Evolutionary conservation across 2,888 invertebrate species (phyloP).

Genomic region (Drosophila setosimentum): DNA sequence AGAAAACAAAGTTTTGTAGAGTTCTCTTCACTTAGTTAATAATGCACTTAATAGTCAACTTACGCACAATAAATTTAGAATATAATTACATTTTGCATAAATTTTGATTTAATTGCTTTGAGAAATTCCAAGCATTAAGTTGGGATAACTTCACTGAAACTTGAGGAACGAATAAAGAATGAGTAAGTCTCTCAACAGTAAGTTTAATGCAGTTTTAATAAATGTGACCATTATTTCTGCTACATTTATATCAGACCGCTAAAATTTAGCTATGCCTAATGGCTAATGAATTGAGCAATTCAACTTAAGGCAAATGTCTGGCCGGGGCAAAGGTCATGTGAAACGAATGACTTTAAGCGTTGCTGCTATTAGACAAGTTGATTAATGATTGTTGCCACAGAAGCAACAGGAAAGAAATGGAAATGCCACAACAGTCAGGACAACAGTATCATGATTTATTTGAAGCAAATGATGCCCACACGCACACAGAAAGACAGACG

Average conservation of each 20-base stretch:
- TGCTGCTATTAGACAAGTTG: constrained; percentile 50
- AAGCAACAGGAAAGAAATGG: constrained; percentile 54
- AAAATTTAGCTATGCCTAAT: constrained; percentile 24
- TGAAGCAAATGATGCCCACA: constrained; percentile 32
- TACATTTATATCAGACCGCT: constrained; percentile 22
- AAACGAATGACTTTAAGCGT: constrained; percentile 42
- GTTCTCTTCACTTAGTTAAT: constrained; percentile 15
- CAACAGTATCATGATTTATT: constrained; percentile 66
- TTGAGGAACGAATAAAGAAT: not conserved
- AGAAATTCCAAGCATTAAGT: not conserved
- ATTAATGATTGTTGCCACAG: constrained; percentile 54
- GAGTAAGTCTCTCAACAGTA: not conserved
- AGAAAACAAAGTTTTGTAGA: constrained; percentile 25
- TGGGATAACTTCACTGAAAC: not conserved
- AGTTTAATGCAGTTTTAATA: constrained; percentile 3
- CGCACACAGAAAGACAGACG: constrained; percentile 12
- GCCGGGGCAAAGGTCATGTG: constrained; percentile 39
- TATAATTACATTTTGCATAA: constrained; percentile 8
- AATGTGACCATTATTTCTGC: constrained; percentile 15
- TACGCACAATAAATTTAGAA: constrained; percentile 16
- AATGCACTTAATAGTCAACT: constrained; percentile 16
- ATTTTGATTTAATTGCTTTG: constrained; percentile 9
- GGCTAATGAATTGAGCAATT: constrained; percentile 46
- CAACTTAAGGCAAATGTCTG: constrained; percentile 36
- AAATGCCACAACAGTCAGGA: constrained; percentile 47